A percentile compares a stretch with the other conserved stretches of the same genome.
Conservation (phyloP, 2,797 vertebrate genomes). For the Todus mexicanus region DNA sequence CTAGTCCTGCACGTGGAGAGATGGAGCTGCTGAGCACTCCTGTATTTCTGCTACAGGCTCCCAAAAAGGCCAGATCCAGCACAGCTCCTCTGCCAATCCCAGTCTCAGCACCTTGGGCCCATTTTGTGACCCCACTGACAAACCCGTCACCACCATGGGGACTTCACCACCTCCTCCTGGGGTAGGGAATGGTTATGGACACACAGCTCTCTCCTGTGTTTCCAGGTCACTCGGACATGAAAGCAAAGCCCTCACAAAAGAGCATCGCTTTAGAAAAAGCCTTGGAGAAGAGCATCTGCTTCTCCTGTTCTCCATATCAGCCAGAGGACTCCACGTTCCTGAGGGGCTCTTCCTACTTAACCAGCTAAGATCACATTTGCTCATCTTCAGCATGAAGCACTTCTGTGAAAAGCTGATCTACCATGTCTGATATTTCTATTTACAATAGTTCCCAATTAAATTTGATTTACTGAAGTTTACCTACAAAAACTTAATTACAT, state of each 20-base stretch:
- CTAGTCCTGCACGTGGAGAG: neutral
- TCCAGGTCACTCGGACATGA: neutral
- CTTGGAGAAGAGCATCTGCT: neutral
- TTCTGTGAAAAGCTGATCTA: too few relatives aligned
- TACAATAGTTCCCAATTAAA: neutral
- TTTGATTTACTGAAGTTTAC: neutral
- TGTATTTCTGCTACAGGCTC: neutral
- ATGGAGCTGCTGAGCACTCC: accelerated
- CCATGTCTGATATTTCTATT: neutral
- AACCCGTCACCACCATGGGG: accelerated
- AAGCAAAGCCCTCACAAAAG: neutral
- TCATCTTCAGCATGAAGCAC: neutral
- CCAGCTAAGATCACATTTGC: accelerated
- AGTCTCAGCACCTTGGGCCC: neutral
- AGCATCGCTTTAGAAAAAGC: neutral
- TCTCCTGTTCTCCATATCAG: neutral
- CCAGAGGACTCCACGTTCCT: neutral
- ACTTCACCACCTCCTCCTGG: accelerated
- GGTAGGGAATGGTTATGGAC: accelerated
- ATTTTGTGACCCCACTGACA: neutral
- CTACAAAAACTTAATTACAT: neutral
- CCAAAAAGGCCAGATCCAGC: neutral
- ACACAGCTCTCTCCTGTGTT: neutral
- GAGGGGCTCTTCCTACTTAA: neutral
- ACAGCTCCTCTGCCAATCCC: neutral